These are phyloP conservation scores for Pteromalus puparum DNA, from an alignment of 1,140 invertebrate species.

Conservation along the genomic window DNA sequence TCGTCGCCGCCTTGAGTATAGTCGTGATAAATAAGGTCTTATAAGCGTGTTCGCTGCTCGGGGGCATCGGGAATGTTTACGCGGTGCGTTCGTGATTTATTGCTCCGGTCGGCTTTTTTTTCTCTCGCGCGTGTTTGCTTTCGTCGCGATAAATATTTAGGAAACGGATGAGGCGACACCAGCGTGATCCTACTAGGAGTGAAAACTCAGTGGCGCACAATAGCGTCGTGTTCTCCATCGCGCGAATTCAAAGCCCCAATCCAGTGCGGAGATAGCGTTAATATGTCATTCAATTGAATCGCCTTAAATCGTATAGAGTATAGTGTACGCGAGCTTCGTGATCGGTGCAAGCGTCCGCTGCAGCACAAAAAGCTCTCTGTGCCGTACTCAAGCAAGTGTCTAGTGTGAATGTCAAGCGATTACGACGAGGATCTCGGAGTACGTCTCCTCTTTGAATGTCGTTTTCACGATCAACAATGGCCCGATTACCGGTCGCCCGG, in stretches of 20 bases:
- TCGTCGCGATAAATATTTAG: conserved; percentile 56
- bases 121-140: background rate
- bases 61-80: conserved; percentile 40
- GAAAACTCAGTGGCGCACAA: background rate
- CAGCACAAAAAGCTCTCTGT: conserved; percentile 1
- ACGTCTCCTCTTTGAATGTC: background rate
- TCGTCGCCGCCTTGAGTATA: conserved; percentile 9
- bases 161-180: conserved; percentile 47
- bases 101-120: conserved; percentile 44
- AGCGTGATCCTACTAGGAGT: background rate
- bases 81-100: conserved; percentile 52
- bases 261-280: background rate
- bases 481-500: conserved; percentile 55
- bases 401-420: conserved; percentile 25
- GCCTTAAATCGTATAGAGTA: background rate
- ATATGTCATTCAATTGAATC: conserved; percentile 21
- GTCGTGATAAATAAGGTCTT: conserved; percentile 49
- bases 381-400: background rate
- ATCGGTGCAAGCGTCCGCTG: background rate
- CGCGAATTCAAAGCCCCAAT: background rate
- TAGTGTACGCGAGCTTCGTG: background rate
- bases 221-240: background rate
- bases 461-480: conserved; percentile 56
- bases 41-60: background rate
- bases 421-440: background rate